phyloP scores from a whole-genome alignment of 2,113 vertebrate species.

The Platichthys stellatus region DNA sequence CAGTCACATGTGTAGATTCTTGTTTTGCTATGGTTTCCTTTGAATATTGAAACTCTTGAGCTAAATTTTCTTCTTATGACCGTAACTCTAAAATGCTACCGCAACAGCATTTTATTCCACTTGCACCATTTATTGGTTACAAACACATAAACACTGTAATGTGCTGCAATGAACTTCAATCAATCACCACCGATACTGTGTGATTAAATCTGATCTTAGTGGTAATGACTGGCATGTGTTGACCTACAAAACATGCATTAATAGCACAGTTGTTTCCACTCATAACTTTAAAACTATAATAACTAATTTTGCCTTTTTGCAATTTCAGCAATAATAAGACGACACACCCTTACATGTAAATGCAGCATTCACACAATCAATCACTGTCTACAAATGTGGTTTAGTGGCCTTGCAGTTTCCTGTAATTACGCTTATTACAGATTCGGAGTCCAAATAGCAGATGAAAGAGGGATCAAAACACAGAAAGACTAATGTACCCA shows the following conservation, averaged over 20 bases:
- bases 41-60: neutral
- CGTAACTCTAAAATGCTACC: neutral
- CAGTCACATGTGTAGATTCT: too few relatives aligned
- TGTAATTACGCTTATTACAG: slow-evolving; percentile 63
- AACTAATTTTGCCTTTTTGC: neutral
- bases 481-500: slow-evolving; percentile 11
- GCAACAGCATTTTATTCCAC: neutral
- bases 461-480: slow-evolving; percentile 56
- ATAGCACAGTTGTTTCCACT: neutral
- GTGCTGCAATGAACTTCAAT: neutral
- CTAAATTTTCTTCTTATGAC: neutral
- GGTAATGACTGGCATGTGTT: neutral
- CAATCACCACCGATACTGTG: neutral
- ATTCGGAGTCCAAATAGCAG: slow-evolving; percentile 56
- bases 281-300: neutral
- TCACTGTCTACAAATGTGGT: slow-evolving; percentile 34
- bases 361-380: slow-evolving; percentile 26
- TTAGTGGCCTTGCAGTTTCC: slow-evolving; percentile 48
- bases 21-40: too few relatives aligned
- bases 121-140: neutral
- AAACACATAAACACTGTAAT: neutral
- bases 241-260: slow-evolving; percentile 9
- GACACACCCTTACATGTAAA: slow-evolving; percentile 5
- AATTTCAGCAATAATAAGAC: slow-evolving; percentile 5
- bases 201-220: slow-evolving; percentile 17